Conservation (phyloP, 2,888 invertebrate species). For the Crioceris asparagi region DNA sequence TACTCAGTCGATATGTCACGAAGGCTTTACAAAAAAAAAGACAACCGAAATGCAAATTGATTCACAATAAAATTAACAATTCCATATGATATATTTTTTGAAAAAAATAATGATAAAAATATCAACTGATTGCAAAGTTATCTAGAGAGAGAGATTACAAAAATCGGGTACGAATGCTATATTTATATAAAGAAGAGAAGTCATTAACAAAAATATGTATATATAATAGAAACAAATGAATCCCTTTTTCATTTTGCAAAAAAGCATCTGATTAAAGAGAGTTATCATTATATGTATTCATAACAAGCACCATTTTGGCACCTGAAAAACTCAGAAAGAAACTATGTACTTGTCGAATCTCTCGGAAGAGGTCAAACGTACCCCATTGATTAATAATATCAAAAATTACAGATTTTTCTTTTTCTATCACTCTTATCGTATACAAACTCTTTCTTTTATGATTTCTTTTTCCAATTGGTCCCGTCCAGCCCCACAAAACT, state of each 20-base stretch:
- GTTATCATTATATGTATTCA: too few species aligned
- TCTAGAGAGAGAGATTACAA: not conserved
- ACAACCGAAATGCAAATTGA: slow-evolving; percentile 6
- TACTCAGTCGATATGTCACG: slow-evolving; percentile 29
- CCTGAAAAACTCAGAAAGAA: too few species aligned
- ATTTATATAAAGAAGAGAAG: too few species aligned
- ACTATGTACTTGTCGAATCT: too few species aligned
- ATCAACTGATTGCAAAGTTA: slow-evolving; percentile 6
- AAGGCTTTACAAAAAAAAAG: slow-evolving; percentile 13
- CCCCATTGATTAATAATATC: slow-evolving; percentile 18
- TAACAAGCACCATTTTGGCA: too few species aligned
- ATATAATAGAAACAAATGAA: not conserved
- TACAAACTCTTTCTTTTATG: slow-evolving; percentile 21
- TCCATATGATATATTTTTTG: too few species aligned
- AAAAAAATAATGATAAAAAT: too few species aligned
- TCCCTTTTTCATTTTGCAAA: not conserved
- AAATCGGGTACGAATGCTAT: too few species aligned
- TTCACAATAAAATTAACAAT: slow-evolving; percentile 3
- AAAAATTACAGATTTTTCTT: slow-evolving; percentile 17
- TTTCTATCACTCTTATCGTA: slow-evolving; percentile 21
- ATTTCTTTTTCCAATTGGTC: slow-evolving; percentile 17
- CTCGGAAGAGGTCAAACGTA: too few species aligned
- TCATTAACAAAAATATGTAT: not conserved
- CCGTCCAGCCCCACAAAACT: slow-evolving; percentile 14
- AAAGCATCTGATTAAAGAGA: not conserved